Evolutionary conservation across 2,888 invertebrate species (phyloP).

Genomic region (Gortyna flavago): DNA sequence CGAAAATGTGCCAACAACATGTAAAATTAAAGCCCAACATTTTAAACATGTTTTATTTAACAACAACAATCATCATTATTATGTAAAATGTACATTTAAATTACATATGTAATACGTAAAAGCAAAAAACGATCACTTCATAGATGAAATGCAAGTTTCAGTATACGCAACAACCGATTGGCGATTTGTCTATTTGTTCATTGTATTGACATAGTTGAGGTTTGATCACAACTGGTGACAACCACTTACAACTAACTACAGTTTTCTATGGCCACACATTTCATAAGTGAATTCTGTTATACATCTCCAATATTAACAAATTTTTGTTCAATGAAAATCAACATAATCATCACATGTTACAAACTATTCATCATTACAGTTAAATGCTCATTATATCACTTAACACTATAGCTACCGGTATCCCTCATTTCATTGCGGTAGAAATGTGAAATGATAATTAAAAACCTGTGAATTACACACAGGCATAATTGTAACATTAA

Average conservation of each 20-base stretch:
- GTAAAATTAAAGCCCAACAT: constrained; percentile 45
- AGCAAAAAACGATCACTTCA: constrained; percentile 80
- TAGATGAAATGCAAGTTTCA: constrained; percentile 76
- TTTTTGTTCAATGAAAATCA: constrained; percentile 67
- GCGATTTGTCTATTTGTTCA: constrained; percentile 67
- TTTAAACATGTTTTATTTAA: constrained; percentile 84
- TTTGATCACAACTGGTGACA: constrained; percentile 49
- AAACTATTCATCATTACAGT: constrained; percentile 60
- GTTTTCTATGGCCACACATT: constrained; percentile 70
- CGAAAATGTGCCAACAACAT: neutral
- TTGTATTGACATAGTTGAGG: constrained; percentile 41
- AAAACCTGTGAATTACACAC: constrained; percentile 49
- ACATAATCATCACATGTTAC: constrained; percentile 59
- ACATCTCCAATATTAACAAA: constrained; percentile 48
- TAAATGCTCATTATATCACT: constrained; percentile 73
- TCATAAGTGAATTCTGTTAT: constrained; percentile 62
- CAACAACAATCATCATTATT: constrained; percentile 87
- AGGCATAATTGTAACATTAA: constrained; percentile 67
- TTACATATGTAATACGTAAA: constrained; percentile 83
- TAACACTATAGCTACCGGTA: constrained; percentile 70
- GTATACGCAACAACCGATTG: constrained; percentile 64
- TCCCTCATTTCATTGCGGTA: constrained; percentile 47
- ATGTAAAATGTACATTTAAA: constrained; percentile 88
- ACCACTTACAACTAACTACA: constrained; percentile 55
- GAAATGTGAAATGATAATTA: constrained; percentile 52